phyloP scores from a whole-genome alignment of 2,888 invertebrate genomes.

The Griposia aprilina region DNA sequence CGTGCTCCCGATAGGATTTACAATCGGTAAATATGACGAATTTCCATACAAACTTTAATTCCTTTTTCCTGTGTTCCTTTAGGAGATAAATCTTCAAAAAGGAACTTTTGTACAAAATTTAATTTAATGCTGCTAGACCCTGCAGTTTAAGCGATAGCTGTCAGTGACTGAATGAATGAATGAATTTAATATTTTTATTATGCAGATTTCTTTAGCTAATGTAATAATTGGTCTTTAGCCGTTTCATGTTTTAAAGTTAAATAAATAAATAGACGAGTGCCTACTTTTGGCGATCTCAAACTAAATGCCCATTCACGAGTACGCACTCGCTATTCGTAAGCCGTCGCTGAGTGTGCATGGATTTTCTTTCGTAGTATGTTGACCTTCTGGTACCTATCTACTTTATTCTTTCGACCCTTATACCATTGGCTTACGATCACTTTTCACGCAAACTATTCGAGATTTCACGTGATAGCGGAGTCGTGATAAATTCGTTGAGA shows the following conservation, averaged over 20 bases:
- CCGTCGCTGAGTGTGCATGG: background rate
- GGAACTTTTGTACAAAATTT: no score
- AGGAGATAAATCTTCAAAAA: no score
- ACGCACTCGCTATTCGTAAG: no score
- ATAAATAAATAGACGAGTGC: background rate
- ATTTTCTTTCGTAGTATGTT: background rate
- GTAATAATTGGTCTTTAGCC: background rate
- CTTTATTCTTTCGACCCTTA: conserved; percentile 53
- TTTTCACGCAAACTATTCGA: conserved; percentile 63
- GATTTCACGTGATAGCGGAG: conserved; percentile 54
- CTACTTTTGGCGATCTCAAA: background rate
- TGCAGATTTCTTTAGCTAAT: background rate
- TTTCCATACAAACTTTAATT: no score
- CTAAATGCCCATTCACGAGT: background rate
- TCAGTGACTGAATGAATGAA: no score
- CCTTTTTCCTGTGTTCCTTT: no score
- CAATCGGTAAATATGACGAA: no score
- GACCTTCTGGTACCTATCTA: conserved; percentile 13
- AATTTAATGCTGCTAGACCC: no score
- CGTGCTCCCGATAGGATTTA: no score
- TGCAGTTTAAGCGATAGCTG: no score
- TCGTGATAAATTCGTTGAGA: conserved; percentile 56
- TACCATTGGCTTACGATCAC: conserved; percentile 70
- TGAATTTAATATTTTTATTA: no score
- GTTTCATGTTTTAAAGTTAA: background rate